Evolutionary conservation across 2,888 invertebrate genomes (phyloP), one percentile per base, ranked within the genome.

Genomic region (Temnothorax unifasciatus): DNA sequence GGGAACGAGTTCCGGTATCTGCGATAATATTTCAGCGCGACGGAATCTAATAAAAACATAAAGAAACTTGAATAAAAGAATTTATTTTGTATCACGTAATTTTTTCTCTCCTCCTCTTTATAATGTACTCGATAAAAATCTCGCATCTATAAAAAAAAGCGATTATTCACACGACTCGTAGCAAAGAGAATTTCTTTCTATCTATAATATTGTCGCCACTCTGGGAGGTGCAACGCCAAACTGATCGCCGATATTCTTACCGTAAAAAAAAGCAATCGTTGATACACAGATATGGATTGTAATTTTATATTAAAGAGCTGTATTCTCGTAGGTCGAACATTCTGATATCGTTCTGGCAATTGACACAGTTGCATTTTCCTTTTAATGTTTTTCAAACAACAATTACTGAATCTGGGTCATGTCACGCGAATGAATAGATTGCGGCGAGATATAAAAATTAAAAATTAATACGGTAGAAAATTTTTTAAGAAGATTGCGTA

Each of bases 101-200:
- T 18, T 38, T 25, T 68, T 41, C n/a, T n/a, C n/a, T 13, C 5
- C 5, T 44, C n/a, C 8, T n/a, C 25, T 74, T 13, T 66, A 5
- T 6, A 13, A 34, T 41, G 18, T 59, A 57, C n/a, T 34, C 34
- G 50, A 73, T 21, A 75, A 54, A 61, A 75, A 64, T 61, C 50
- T 59, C 34, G 59, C 34, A 59, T n/a, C 59, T 71, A 38, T 54
- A 41, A 54, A 50, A 54, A 50, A 79, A 79, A 76, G 41, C 25
- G 25, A 73, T 79, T 71, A 59, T 50, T 73, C 47, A 34, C 21
- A 50, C 59, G 13, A 61, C 44, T 79, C 57, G 47, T 21, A 15
- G 25, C 25, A 59, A 25, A 79, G 54, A 71, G 13, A 59, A 50
- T 71, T 34, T 79, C 38, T 18, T 59, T 73, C 25, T 18, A 47